Conservation (phyloP, 2,113 vertebrate genomes). For the Pontoporia blainvillei region DNA sequence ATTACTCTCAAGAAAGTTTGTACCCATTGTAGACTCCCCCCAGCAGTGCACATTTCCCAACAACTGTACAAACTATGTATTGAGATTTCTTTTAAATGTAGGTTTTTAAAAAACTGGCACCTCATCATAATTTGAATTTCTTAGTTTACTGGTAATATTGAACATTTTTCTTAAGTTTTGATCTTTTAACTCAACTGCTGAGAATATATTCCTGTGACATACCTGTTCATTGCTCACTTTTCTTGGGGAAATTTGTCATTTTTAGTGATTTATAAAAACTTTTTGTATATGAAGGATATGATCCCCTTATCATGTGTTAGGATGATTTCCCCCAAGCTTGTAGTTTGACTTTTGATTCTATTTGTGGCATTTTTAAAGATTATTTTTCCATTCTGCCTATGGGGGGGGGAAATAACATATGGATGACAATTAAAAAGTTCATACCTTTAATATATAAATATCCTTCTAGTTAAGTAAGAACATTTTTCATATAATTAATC, state of each 20-base stretch:
- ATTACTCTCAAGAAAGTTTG: background rate
- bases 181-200: background rate
- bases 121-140: background rate
- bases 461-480: background rate
- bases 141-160: background rate
- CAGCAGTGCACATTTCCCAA: background rate
- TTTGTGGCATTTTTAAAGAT: background rate
- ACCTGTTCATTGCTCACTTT: background rate
- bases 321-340: background rate
- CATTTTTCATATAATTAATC: background rate
- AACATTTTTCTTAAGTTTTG: slow-evolving; percentile 19
- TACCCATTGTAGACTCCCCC: background rate
- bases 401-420: background rate
- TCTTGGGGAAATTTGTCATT: background rate
- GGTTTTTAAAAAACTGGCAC: background rate
- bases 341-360: background rate
- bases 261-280: background rate
- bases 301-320: background rate
- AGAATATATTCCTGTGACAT: background rate
- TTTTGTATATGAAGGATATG: background rate
- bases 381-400: background rate
- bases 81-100: background rate
- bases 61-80: background rate
- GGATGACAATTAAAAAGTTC: background rate
- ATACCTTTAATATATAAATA: background rate